These are phyloP conservation scores for Clupea harengus DNA, from an alignment of 2,113 vertebrate species.

Conservation along the genomic window DNA sequence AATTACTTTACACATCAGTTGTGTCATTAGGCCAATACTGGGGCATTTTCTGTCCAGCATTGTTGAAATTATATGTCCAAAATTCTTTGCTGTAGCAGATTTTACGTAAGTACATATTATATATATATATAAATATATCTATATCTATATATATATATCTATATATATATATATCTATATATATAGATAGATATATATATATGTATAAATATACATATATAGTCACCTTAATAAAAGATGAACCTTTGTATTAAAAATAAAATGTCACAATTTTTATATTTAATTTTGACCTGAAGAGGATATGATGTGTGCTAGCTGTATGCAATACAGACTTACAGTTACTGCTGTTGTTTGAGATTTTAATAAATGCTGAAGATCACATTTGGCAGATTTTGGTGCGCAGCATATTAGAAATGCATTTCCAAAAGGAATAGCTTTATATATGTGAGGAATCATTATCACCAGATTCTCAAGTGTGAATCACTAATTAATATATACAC, in stretches of 20 bases:
- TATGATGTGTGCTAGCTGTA: constrained; percentile 63
- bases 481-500: not conserved
- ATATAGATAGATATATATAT: constrained; percentile 4
- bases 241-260: constrained; percentile 5
- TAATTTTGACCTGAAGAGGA: not conserved
- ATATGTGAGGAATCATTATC: not conserved
- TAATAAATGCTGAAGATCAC: constrained; percentile 81
- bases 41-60: constrained; percentile 5
- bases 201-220: constrained; percentile 16
- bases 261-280: constrained; percentile 17
- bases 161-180: constrained; percentile 8
- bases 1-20: not conserved
- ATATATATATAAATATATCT: constrained; percentile 7
- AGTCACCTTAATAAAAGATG: constrained; percentile 15
- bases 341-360: constrained; percentile 80
- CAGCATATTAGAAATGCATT: constrained; percentile 24
- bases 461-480: not conserved
- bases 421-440: not conserved
- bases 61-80: constrained; percentile 12
- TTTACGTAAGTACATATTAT: constrained; percentile 15
- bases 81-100: not conserved
- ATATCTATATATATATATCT: constrained; percentile 6
- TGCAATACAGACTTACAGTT: constrained; percentile 77
- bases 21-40: constrained; percentile 14
- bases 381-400: constrained; percentile 54